Evolutionary conservation across 2,113 vertebrate species (phyloP).

Genomic region (Caracal caracal): DNA sequence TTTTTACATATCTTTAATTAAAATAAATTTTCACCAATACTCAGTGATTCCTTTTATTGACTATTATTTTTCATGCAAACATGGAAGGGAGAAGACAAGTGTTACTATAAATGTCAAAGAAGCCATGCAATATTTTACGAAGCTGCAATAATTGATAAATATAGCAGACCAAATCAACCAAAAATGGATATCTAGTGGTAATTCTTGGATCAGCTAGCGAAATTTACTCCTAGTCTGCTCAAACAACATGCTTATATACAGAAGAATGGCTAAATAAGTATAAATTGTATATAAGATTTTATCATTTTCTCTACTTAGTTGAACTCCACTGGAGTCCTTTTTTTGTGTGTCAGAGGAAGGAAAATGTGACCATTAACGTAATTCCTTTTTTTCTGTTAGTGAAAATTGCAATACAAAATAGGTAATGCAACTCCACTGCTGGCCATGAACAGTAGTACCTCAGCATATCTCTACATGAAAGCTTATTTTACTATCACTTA

Average conservation of each 20-base stretch:
- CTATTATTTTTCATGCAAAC: not conserved
- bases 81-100: not conserved
- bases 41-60: not conserved
- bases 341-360: slow-evolving; percentile 64
- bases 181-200: slow-evolving; percentile 25
- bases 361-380: slow-evolving; percentile 77
- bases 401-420: slow-evolving; percentile 78
- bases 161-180: not conserved
- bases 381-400: slow-evolving; percentile 66
- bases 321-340: slow-evolving; percentile 58
- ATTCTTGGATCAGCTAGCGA: not conserved
- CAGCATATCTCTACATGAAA: slow-evolving; percentile 79
- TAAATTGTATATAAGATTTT: slow-evolving; percentile 68
- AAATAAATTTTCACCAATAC: not conserved
- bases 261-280: slow-evolving; percentile 47
- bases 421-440: slow-evolving; percentile 58
- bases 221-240: not conserved
- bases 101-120: slow-evolving; percentile 29
- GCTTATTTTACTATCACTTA: slow-evolving; percentile 87
- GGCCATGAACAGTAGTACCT: slow-evolving; percentile 64
- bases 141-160: not conserved
- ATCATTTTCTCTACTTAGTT: slow-evolving; percentile 72
- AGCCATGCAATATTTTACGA: slow-evolving; percentile 41
- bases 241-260: slow-evolving; percentile 48
- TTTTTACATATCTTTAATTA: not conserved